phyloP scores from a whole-genome alignment of 92 coral and sea anemone genomes.

The Porites cylindrica region DNA sequence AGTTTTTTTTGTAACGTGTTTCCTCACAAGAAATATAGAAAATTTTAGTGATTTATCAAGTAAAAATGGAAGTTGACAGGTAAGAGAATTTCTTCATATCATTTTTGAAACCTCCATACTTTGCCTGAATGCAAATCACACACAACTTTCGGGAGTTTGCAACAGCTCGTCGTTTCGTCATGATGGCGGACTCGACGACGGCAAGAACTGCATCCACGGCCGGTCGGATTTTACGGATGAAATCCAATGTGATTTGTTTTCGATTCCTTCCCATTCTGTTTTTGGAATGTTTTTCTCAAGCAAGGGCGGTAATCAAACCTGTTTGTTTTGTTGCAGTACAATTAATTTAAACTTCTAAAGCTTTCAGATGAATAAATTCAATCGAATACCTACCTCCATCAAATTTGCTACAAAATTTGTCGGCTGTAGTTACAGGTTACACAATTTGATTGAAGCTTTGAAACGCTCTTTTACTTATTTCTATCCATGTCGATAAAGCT shows the following conservation, averaged over 20 bases:
- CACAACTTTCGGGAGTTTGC: not conserved
- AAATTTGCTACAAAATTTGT: too few relatives aligned
- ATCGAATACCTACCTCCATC: too few relatives aligned
- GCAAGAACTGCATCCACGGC: not conserved
- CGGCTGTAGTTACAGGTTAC: not conserved
- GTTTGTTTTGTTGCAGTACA: too few relatives aligned
- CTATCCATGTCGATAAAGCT: too few relatives aligned
- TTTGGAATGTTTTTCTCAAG: too few relatives aligned
- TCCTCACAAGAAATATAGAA: not conserved
- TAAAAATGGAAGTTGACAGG: conserved; percentile 65
- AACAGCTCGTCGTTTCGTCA: not conserved
- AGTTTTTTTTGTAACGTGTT: not conserved
- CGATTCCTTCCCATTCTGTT: not conserved
- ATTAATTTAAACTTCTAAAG: too few relatives aligned
- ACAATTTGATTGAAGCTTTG: not conserved
- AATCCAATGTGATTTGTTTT: not conserved
- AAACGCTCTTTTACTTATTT: not conserved
- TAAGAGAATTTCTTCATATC: not conserved
- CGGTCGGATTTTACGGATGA: not conserved
- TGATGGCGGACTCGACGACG: conserved; percentile 19
- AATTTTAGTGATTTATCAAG: not conserved
- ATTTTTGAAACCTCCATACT: not conserved
- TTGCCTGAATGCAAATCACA: not conserved
- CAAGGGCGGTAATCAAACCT: too few relatives aligned
- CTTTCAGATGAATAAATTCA: too few relatives aligned